Conservation (phyloP, 2,888 invertebrate species). For the Drosophila merina region DNA sequence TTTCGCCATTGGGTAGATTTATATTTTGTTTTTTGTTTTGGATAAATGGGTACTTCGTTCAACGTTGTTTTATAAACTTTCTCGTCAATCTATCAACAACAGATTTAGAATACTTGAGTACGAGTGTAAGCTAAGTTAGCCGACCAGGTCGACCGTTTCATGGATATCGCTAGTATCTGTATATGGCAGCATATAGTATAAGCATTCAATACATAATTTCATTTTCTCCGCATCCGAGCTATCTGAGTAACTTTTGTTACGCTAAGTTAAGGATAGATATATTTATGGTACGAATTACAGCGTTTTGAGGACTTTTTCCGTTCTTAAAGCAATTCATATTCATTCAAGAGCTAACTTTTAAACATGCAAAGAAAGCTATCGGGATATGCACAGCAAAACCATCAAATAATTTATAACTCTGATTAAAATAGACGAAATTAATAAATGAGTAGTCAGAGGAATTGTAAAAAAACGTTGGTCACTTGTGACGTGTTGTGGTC, state of each 20-base stretch:
- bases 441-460: slow-evolving; percentile 23
- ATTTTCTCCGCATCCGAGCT: slow-evolving; percentile 19
- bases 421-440: slow-evolving; percentile 28
- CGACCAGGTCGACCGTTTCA: slow-evolving; percentile 57
- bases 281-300: slow-evolving; percentile 45
- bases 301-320: slow-evolving; percentile 69
- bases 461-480: slow-evolving; percentile 23
- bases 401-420: background rate
- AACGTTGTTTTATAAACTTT: slow-evolving; percentile 78
- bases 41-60: slow-evolving; percentile 47
- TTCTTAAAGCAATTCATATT: slow-evolving; percentile 62
- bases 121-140: slow-evolving; percentile 43
- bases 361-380: slow-evolving; percentile 2
- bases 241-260: slow-evolving; percentile 34
- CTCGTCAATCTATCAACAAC: slow-evolving; percentile 70
- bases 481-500: slow-evolving; percentile 20
- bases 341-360: slow-evolving; percentile 52
- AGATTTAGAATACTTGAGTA: slow-evolving; percentile 58
- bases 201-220: slow-evolving; percentile 68
- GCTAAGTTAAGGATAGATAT: slow-evolving; percentile 32
- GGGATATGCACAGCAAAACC: slow-evolving; percentile 22
- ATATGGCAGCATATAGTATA: slow-evolving; percentile 74
- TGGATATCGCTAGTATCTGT: slow-evolving; percentile 39
- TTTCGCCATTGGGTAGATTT: slow-evolving; percentile 46
- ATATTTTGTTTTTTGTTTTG: slow-evolving; percentile 31